phyloP scores from a whole-genome alignment of 2,888 invertebrate species.

The Calameuta pallipes region DNA sequence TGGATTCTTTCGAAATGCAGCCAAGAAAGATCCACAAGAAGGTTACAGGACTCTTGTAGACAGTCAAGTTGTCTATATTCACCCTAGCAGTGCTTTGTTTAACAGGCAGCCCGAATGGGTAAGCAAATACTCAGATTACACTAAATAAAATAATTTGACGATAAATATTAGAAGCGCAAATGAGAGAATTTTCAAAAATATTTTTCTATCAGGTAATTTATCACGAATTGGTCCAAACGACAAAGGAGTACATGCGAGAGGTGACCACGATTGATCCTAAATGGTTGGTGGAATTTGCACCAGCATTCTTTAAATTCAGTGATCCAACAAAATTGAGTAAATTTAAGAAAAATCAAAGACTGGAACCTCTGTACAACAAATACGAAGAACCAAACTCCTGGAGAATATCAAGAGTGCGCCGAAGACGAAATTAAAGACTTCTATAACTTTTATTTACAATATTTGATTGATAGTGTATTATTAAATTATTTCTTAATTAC shows the following conservation, averaged over 20 bases:
- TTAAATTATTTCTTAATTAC: neutral
- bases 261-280: slow-evolving; percentile 97
- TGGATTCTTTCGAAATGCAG: slow-evolving; percentile 98
- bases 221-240: slow-evolving; percentile 98
- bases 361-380: slow-evolving; percentile 98
- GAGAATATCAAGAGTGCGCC: slow-evolving; percentile 94
- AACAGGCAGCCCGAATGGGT: slow-evolving; percentile 98
- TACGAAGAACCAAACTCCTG: slow-evolving; percentile 99
- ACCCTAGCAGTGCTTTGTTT: slow-evolving; percentile 97
- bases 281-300: slow-evolving; percentile 99
- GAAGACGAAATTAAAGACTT: slow-evolving; percentile 81
- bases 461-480: neutral
- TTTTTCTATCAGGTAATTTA: slow-evolving; percentile 85
- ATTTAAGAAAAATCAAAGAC: slow-evolving; percentile 98
- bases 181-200: slow-evolving; percentile 13
- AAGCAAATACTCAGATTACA: slow-evolving; percentile 14
- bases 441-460: neutral
- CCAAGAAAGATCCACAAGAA: slow-evolving; percentile 99
- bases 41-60: slow-evolving; percentile 97
- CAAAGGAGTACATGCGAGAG: slow-evolving; percentile 99
- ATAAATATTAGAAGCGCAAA: neutral
- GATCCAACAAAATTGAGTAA: slow-evolving; percentile 98
- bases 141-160: slow-evolving; percentile 1
- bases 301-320: slow-evolving; percentile 98
- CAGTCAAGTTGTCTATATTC: slow-evolving; percentile 98